These are phyloP conservation scores for Campoplex capitator DNA, from an alignment of 2,888 invertebrate species.

Conservation along the genomic window DNA sequence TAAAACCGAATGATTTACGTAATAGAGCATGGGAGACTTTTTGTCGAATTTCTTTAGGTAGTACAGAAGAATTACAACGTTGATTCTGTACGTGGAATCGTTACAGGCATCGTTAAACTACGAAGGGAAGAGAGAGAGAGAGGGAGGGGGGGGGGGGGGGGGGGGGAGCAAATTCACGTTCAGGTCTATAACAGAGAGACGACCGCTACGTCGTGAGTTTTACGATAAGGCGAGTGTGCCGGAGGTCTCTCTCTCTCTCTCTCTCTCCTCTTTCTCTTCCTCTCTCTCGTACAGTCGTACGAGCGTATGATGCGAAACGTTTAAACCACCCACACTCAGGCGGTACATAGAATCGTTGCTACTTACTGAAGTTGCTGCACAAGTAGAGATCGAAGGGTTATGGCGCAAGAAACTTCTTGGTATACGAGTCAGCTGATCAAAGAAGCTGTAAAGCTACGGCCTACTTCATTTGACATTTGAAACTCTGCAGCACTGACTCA, in stretches of 20 bases:
- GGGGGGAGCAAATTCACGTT: not conserved
- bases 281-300: slow-evolving; percentile 43
- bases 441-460: slow-evolving; percentile 45
- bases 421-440: slow-evolving; percentile 49
- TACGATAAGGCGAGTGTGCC: slow-evolving; percentile 63
- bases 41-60: slow-evolving; percentile 49
- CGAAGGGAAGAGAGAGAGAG: slow-evolving; percentile 22
- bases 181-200: slow-evolving; percentile 35
- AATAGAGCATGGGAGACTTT: slow-evolving; percentile 41
- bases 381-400: slow-evolving; percentile 53
- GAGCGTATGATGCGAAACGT: slow-evolving; percentile 38
- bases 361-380: slow-evolving; percentile 26
- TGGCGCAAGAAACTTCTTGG: slow-evolving; percentile 62
- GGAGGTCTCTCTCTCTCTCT: slow-evolving; percentile 52
- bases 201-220: slow-evolving; percentile 54
- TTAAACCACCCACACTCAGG: slow-evolving; percentile 34
- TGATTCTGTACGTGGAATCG: slow-evolving; percentile 68
- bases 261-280: slow-evolving; percentile 50
- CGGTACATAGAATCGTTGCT: slow-evolving; percentile 35
- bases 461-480: slow-evolving; percentile 54
- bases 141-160: too few species aligned
- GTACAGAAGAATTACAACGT: slow-evolving; percentile 59
- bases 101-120: slow-evolving; percentile 66
- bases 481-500: not conserved
- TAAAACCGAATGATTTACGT: slow-evolving; percentile 54